Percentiles rank a stretch among this genome's conserved stretches.
Evolutionary conservation across 2,113 vertebrate genomes (phyloP).

Genomic region (Gymnarchus niloticus): DNA sequence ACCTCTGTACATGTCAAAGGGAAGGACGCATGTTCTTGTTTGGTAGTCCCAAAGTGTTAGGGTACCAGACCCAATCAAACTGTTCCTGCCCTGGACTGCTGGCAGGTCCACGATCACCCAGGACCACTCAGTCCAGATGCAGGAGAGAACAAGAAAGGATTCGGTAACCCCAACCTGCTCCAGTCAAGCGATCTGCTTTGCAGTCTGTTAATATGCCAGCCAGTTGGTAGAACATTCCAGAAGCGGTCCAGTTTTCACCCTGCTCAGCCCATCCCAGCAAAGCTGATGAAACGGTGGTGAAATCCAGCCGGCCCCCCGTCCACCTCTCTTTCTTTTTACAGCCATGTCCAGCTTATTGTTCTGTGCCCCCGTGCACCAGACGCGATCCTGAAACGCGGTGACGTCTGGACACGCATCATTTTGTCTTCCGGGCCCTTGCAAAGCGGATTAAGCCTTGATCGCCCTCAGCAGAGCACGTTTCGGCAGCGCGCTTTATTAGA

Average conservation of each 20-base stretch:
- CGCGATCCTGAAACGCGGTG: background rate
- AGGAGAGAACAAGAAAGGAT: background rate
- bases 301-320: background rate
- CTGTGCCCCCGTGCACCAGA: background rate
- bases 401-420: background rate
- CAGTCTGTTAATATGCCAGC: background rate
- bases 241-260: background rate
- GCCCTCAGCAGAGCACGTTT: conserved; percentile 4
- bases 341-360: background rate
- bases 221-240: background rate
- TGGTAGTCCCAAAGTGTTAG: background rate
- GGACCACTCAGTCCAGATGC: background rate
- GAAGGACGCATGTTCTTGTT: background rate
- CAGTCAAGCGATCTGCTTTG: background rate
- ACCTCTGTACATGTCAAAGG: background rate
- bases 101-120: background rate
- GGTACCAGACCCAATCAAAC: background rate
- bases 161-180: background rate
- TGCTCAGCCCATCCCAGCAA: background rate
- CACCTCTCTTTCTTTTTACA: background rate
- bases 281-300: background rate
- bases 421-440: background rate
- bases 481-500: background rate
- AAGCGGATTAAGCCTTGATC: conserved; percentile 16
- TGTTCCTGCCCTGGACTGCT: background rate